phyloP scores from a whole-genome alignment of 2,888 invertebrate genomes.

The Leptinotarsa haldemani region DNA sequence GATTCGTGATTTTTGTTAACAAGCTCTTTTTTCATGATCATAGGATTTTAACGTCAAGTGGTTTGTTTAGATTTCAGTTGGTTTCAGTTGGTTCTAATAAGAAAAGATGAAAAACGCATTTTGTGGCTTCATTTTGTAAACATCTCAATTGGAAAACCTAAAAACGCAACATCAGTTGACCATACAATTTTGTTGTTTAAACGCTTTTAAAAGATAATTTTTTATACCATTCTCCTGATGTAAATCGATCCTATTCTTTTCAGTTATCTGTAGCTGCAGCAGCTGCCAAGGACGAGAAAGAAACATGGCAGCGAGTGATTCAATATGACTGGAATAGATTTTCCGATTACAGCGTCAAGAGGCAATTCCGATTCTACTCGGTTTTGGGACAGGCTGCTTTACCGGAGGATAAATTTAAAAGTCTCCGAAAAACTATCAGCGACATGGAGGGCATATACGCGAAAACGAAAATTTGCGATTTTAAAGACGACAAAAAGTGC shows the following conservation, averaged over 20 bases:
- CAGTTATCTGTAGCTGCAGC: constrained; percentile 64
- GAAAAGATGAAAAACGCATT: no score
- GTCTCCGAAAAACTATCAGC: constrained; percentile 72
- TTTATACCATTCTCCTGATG: no score
- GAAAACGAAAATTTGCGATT: constrained; percentile 83
- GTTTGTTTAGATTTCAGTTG: no score
- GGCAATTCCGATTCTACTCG: constrained; percentile 81
- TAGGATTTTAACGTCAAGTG: no score
- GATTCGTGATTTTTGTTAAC: no score
- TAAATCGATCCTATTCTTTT: constrained; percentile 33
- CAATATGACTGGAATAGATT: constrained; percentile 76
- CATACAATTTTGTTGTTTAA: no score
- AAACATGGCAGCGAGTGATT: constrained; percentile 70
- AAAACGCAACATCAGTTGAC: no score
- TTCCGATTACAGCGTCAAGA: constrained; percentile 74
- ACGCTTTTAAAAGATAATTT: no score
- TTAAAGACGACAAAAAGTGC: constrained; percentile 72
- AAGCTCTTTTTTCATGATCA: no score
- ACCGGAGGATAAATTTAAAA: constrained; percentile 74
- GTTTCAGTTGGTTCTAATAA: no score
- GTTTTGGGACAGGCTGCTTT: constrained; percentile 72
- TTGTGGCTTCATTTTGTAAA: no score
- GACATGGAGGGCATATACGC: constrained; percentile 83
- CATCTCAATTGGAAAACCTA: no score
- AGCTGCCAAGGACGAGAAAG: constrained; percentile 70